Base-by-base conservation (phyloP, 2,888 invertebrate genomes). In the Athalia circularis region DNA sequence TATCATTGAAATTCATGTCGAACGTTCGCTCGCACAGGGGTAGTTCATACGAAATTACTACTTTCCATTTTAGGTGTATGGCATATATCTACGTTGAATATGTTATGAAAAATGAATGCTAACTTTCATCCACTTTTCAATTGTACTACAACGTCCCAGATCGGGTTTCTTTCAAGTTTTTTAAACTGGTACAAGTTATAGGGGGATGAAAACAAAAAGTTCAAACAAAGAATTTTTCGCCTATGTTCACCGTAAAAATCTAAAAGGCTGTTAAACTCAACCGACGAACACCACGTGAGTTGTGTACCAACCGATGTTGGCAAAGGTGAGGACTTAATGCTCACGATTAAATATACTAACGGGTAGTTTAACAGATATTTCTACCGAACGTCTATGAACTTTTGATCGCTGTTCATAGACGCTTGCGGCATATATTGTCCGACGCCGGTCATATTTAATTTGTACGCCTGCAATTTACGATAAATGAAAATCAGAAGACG, bases 261-360 rank as follows among this genome's bases (percentile, higher is more conserved):
- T 29, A 29, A 29, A 29, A 29, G 29, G 29, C 29, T 29, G 29
- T 29, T 29, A 29, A 29, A 68, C 54, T 68, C 54, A 43, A 54
- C 54, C 54, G 43, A 29, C 50, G 29, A 8, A 4, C 9, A 9
- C 50, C 52, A 67, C 67, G 52, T 29, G 52, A 50, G 8, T 6
- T 54, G 68, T 11, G 6, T 43, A 54, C 52, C n/a, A 54, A 68
- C 29, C 52, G 54, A 54, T 68, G 11, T 29, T 54, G 13, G 11
- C 8, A n/a, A 52, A n/a, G 29, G 5, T 52, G 54, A 54, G 52
- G 45, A 68, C 54, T 29, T 29, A 29, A 29, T 29, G 29, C 29
- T n/a, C 52, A 8, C 29, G 54, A 68, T 68, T 68, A 68, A 29
- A 54, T 5, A 65, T 54, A 68, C 68, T 68, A 68, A 68, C 68